Evolutionary conservation across 1,140 invertebrate species (phyloP), one percentile per base, ranked within the genome.

Genomic region (Nephila pilipes): DNA sequence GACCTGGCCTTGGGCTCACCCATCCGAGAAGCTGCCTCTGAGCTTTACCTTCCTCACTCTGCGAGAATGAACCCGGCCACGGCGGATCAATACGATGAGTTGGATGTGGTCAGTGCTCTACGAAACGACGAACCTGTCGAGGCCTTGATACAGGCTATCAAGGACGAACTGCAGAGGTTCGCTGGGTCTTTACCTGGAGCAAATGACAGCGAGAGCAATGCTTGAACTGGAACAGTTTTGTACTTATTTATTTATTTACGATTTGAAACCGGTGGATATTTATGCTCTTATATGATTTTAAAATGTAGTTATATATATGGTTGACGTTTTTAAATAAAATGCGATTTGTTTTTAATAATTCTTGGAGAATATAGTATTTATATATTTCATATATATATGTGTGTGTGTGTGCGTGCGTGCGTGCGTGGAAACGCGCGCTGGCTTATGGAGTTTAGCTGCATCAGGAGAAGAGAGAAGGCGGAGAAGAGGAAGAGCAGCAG

Each of bases 141-240:
- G n/a, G 63, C 85, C 22, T 25, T 94, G 55, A 88, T 94, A 20
- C 65, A 85, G n/a, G 93, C 90, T 29, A 94, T 94, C 83, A 91
- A 88, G 25, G 93, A 94, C 8, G 93, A 94, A 69, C 55, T 94
- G 18, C 90, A 92, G 38, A 94, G 75, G 25, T 94, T 94, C 29
- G 90, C 58, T 25, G 69, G 83, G 14, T 87, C 93, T 1, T 38
- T 90, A 10, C 88, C 93, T 18, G 69, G 69, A 54, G 20, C 60
- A 58, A 87, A 75, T n/a, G 63, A 79, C 36, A 69, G 63, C 2
- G 93, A 93, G 80, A 93, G 93, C 32, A 32, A 87, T 57, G 93
- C 93, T 18, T 93, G 87, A 25, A 65, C n/a, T n/a, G n/a, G n/a
- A 46, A 10, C 25, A 29, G 14, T 36, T 75, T 75, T 75, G 32